A percentile compares a stretch with the other conserved stretches of the same genome.
Conservation (phyloP, 2,113 vertebrate species). For the Dissostichus mawsoni region DNA sequence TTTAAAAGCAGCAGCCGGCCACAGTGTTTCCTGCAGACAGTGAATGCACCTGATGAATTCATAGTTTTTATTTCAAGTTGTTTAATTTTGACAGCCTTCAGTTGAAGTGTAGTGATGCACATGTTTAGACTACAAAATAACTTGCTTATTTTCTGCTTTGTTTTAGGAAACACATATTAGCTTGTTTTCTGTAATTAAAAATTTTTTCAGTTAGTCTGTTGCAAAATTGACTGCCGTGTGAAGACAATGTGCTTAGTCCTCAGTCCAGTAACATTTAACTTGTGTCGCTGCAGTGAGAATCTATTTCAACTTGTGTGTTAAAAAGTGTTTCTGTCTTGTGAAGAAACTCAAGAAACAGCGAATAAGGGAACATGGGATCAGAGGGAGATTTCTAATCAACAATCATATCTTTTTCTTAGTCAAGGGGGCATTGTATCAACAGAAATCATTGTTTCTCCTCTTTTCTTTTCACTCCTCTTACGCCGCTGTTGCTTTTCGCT, state of each 20-base stretch:
- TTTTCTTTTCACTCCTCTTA: conserved; percentile 36
- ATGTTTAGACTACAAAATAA: no score
- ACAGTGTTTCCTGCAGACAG: conserved; percentile 36
- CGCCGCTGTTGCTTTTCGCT: conserved; percentile 56
- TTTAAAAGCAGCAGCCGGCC: conserved; percentile 35
- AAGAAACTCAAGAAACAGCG: conserved; percentile 45
- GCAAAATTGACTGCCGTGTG: conserved; percentile 15
- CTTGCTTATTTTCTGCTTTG: no score
- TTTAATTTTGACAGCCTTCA: background rate
- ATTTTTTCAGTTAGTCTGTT: background rate
- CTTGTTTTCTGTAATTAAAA: background rate
- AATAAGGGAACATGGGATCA: conserved; percentile 39
- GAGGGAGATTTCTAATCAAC: conserved; percentile 59
- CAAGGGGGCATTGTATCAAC: conserved; percentile 50
- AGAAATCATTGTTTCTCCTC: conserved; percentile 36
- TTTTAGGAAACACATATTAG: background rate
- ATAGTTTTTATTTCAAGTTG: background rate
- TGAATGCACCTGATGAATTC: conserved; percentile 37
- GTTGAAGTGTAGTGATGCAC: background rate
- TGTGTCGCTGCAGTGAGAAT: conserved; percentile 26
- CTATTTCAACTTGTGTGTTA: conserved; percentile 34
- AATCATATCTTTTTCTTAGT: conserved; percentile 51
- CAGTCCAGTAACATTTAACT: conserved; percentile 26
- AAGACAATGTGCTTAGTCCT: conserved; percentile 27
- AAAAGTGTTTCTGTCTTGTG: conserved; percentile 54